phyloP scores from a whole-genome alignment of 1,140 invertebrate genomes.

The Pentalonia nigronervosa region DNA sequence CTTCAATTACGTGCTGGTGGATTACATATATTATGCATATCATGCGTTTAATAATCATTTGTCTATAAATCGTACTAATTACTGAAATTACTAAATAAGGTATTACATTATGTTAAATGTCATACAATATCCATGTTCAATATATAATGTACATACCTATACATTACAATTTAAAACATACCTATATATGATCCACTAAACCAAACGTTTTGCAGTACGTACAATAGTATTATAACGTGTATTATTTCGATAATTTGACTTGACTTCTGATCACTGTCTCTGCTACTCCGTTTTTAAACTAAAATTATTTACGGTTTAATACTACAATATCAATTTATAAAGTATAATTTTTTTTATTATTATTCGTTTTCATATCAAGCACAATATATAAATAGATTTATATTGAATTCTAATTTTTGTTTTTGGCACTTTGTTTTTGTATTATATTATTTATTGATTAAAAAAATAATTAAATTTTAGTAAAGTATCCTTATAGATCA shows the following conservation, averaged over 20 bases:
- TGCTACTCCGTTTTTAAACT: background rate
- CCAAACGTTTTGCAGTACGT: background rate
- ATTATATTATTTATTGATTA: too few species aligned
- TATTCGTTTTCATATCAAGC: background rate
- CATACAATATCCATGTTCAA: background rate
- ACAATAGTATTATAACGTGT: background rate
- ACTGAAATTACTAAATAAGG: background rate
- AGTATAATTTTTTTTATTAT: background rate
- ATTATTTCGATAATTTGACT: background rate
- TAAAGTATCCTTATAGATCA: background rate
- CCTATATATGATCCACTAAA: background rate
- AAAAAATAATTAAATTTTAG: background rate
- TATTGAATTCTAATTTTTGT: too few species aligned
- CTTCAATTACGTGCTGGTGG: background rate
- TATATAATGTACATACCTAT: background rate
- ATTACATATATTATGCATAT: background rate
- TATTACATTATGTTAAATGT: background rate
- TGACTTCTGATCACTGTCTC: background rate
- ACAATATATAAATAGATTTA: too few species aligned
- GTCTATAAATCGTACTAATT: background rate
- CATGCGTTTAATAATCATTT: background rate
- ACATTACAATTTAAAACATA: background rate
- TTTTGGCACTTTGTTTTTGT: too few species aligned
- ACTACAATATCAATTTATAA: background rate
- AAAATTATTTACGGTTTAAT: background rate